A percentile compares a stretch with the other conserved stretches of the same genome.
These are phyloP conservation scores for Thamnophis sirtalis DNA, from an alignment of 2,113 vertebrate genomes.

Conservation along the genomic window DNA sequence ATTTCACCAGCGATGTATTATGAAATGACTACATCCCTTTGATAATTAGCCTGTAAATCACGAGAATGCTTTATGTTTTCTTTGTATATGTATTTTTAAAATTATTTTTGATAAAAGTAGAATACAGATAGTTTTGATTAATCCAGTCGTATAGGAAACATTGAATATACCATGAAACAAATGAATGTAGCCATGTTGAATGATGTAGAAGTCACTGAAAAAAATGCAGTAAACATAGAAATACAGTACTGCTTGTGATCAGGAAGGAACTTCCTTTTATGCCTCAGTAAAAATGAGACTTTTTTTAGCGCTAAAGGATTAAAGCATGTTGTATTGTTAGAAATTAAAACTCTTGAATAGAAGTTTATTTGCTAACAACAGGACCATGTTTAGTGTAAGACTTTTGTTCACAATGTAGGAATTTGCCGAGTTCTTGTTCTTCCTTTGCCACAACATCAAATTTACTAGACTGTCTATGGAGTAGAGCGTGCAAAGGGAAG, in stretches of 20 bases:
- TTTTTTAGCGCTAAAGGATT: neutral
- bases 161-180: neutral
- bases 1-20: neutral
- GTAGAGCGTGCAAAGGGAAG: neutral
- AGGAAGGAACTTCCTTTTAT: neutral
- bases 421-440: neutral
- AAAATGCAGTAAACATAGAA: neutral
- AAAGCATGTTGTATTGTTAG: neutral
- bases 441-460: neutral
- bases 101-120: neutral
- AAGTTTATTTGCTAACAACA: slow-evolving; percentile 2
- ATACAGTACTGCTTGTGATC: neutral
- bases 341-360: neutral
- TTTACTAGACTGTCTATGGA: neutral
- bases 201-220: neutral
- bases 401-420: neutral
- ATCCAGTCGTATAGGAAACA: neutral
- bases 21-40: neutral
- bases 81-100: neutral
- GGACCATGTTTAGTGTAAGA: neutral
- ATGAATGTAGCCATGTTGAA: neutral
- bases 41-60: neutral
- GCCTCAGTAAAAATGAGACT: neutral
- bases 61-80: neutral
- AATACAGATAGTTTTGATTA: neutral